Evolutionary conservation across 2,797 vertebrate species (phyloP).

Genomic region (Neostethus bicornis): DNA sequence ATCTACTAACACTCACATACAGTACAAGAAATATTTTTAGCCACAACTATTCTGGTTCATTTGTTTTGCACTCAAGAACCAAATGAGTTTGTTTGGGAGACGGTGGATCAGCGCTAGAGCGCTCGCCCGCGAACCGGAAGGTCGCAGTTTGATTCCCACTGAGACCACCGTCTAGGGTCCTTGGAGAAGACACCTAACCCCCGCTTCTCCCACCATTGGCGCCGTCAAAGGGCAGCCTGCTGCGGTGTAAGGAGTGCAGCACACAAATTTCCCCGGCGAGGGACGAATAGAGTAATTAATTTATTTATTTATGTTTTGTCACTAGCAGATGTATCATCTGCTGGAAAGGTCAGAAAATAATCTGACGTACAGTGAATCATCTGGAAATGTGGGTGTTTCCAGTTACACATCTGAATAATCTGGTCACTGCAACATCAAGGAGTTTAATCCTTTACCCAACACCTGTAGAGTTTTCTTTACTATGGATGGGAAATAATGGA

Average conservation of each 20-base stretch:
- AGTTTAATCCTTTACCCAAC: conserved; percentile 33
- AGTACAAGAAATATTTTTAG: conserved; percentile 23
- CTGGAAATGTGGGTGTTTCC: conserved; percentile 37
- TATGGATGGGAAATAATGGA: conserved; percentile 7
- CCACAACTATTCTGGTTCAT: conserved; percentile 30
- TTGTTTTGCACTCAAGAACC: conserved; percentile 39
- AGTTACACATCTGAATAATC: conserved; percentile 37
- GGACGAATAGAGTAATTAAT: no score
- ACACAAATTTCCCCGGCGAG: no score
- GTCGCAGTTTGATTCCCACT: no score
- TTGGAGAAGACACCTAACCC: no score
- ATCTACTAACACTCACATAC: conserved; percentile 25
- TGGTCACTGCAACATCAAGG: conserved; percentile 55
- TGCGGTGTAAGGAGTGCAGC: no score
- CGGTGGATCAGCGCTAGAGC: no score
- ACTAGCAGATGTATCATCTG: conserved; percentile 20
- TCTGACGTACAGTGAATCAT: conserved; percentile 12
- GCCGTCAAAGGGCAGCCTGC: no score
- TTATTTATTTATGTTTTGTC: no score
- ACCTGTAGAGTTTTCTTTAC: neutral
- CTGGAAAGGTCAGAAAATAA: conserved; percentile 35
- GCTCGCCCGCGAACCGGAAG: no score
- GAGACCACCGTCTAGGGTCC: no score
- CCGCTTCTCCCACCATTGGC: no score
- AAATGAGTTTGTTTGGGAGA: conserved; percentile 32